Evolutionary conservation across 2,888 invertebrate species (phyloP), one percentile per base, ranked within the genome.

Genomic region (Ferrisia virgata): DNA sequence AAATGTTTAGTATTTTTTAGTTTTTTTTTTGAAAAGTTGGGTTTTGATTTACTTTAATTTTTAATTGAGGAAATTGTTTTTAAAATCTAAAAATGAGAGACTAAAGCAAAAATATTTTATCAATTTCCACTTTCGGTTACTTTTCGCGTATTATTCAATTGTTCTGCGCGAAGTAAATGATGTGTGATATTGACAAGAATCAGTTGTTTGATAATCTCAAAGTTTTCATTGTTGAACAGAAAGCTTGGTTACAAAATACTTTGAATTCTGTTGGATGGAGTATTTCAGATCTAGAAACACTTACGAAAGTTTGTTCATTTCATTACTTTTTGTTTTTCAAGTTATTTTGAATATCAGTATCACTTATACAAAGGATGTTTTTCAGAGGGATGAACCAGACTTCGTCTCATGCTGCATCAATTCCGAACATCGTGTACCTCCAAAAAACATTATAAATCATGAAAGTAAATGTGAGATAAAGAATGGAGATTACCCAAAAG

Each of bases 381-480:
- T 36, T 18, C 6, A 76, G 31, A 18, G 43, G 1, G 15, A 43
- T 28, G 39, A 40, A 40, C 4, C 22, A 5, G 5, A 64, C 1
- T 64, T 85, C 5, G 84, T 79, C 1, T 25, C 79, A 3, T 86
- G 86, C 84, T 89, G 90, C 0, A 87, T 90, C 28, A 88, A 91
- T 87, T 85, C 87, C 15, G 88, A 88, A 15, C 91, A 91, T 87
- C 87, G 88, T 85, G 87, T 91, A 69, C 88, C 88, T n/a, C 86
- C 88, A 85, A 88, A 88, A 86, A 88, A 87, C 47, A 86, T 89
- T 9, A 88, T 89, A 33, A 87, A 88, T 79, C 91, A 91, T 88
- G 86, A 90, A 6, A 87, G 88, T 69, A 88, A 87, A 85, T 91
- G 91, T 87, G 88, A 88, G 58, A 88, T 91, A 87, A 90, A 88